A percentile compares a stretch with the other conserved stretches of the same genome.
These are phyloP conservation scores for Cosmopolites sordidus DNA, from an alignment of 2,888 invertebrate genomes.

Conservation along the genomic window DNA sequence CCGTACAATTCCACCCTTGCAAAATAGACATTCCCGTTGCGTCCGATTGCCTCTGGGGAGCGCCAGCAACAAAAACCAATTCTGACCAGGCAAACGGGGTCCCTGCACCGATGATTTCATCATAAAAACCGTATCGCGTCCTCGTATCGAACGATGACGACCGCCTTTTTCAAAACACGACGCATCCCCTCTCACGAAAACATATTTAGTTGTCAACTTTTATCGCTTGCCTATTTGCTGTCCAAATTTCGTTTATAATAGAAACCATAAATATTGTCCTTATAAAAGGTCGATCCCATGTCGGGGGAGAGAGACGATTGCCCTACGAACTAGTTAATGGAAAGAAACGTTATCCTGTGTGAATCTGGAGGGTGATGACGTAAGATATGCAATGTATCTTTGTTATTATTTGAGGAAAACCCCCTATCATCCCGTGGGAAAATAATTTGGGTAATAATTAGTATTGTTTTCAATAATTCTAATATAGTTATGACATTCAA, in stretches of 20 bases:
- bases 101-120: neutral
- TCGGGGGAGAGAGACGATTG: constrained; percentile 9
- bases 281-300: constrained; percentile 10
- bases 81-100: neutral
- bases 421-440: no score
- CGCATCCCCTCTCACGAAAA: constrained; percentile 23
- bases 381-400: no score
- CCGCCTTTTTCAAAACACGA: constrained; percentile 21
- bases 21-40: neutral
- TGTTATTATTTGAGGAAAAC: no score
- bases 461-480: no score
- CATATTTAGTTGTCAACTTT: constrained; percentile 36
- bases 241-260: constrained; percentile 32
- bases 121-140: constrained; percentile 24
- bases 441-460: no score
- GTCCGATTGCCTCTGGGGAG: constrained; percentile 4
- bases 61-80: constrained; percentile 24
- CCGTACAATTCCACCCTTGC: neutral
- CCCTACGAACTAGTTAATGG: constrained; percentile 14
- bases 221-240: constrained; percentile 33
- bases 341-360: constrained; percentile 9
- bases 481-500: no score
- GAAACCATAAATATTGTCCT: constrained; percentile 26
- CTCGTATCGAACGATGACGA: constrained; percentile 15
- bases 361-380: constrained; percentile 5